A percentile compares a stretch with the other conserved stretches of the same genome.
phyloP scores from a whole-genome alignment of 2,113 vertebrate genomes.

The Pica pica region DNA sequence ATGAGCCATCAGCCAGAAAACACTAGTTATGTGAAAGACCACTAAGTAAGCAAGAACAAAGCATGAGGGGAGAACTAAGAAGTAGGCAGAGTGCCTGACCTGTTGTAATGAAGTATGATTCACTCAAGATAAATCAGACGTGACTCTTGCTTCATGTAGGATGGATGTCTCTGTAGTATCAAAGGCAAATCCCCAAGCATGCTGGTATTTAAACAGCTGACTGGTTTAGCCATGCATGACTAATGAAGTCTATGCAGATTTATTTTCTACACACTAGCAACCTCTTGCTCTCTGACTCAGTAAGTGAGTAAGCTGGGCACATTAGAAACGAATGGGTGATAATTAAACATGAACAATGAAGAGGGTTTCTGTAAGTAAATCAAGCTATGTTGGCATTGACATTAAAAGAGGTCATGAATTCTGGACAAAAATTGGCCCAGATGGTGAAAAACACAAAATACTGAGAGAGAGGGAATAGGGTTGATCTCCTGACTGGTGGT shows the following conservation, averaged over 20 bases:
- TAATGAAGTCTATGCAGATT: slow-evolving; percentile 65
- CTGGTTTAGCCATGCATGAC: slow-evolving; percentile 40
- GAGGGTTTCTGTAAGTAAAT: slow-evolving; percentile 28
- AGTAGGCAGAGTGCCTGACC: neutral
- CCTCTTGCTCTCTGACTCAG: slow-evolving; percentile 46
- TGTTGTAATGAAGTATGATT: slow-evolving; percentile 1
- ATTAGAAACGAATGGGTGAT: slow-evolving; percentile 45
- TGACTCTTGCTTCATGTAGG: slow-evolving; percentile 16
- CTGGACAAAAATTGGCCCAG: neutral
- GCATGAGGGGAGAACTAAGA: neutral
- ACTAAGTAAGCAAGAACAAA: neutral
- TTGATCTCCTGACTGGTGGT: neutral
- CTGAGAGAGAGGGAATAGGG: neutral
- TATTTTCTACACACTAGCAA: slow-evolving; percentile 53
- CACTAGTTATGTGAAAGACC: neutral
- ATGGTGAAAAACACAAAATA: neutral
- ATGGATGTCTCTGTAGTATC: neutral
- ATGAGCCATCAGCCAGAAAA: neutral
- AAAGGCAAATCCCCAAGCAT: slow-evolving; percentile 22
- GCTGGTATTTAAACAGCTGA: slow-evolving; percentile 46
- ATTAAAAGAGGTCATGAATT: slow-evolving; percentile 26
- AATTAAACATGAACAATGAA: slow-evolving; percentile 59
- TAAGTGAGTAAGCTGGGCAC: slow-evolving; percentile 47
- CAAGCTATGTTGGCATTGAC: slow-evolving; percentile 1
- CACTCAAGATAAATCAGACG: slow-evolving; percentile 23